These are phyloP conservation scores for Andrena marginata DNA, from an alignment of 2,888 invertebrate genomes.

Conservation along the genomic window DNA sequence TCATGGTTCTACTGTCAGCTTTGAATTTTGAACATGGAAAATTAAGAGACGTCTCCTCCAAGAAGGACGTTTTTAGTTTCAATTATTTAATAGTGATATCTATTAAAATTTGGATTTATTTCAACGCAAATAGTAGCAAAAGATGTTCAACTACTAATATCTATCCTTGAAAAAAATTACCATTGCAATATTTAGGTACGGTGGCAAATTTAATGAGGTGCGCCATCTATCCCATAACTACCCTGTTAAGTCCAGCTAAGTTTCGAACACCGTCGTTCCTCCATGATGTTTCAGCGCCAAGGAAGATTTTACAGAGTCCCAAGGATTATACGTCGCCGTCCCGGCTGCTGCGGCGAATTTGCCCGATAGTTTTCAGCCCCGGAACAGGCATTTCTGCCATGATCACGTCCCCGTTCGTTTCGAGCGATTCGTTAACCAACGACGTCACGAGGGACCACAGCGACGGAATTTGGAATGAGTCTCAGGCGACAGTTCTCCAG, in stretches of 20 bases:
- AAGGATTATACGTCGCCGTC: conserved; percentile 63
- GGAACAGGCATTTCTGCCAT: conserved; percentile 70
- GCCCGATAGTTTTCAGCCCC: conserved; percentile 59
- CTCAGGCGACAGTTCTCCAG: conserved; percentile 93
- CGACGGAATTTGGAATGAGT: conserved; percentile 95
- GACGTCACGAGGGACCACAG: conserved; percentile 93
- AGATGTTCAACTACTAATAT: too few species aligned
- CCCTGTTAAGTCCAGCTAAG: neutral
- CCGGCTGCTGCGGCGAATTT: conserved; percentile 70
- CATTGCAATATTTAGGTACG: neutral
- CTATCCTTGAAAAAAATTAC: too few species aligned
- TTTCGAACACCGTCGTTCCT: neutral
- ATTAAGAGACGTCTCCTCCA: too few species aligned
- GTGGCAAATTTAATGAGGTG: too few species aligned
- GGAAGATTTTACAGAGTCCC: conserved; percentile 70
- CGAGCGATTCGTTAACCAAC: conserved; percentile 93
- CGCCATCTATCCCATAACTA: neutral
- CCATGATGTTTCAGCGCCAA: conserved; percentile 51
- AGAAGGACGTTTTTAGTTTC: too few species aligned
- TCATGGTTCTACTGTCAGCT: too few species aligned
- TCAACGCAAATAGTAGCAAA: too few species aligned
- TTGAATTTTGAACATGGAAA: too few species aligned
- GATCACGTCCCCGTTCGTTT: conserved; percentile 91
- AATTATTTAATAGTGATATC: too few species aligned
- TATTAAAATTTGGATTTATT: too few species aligned